Conservation (phyloP, 2,888 invertebrate genomes). For the Mellilla xanthometata region DNA sequence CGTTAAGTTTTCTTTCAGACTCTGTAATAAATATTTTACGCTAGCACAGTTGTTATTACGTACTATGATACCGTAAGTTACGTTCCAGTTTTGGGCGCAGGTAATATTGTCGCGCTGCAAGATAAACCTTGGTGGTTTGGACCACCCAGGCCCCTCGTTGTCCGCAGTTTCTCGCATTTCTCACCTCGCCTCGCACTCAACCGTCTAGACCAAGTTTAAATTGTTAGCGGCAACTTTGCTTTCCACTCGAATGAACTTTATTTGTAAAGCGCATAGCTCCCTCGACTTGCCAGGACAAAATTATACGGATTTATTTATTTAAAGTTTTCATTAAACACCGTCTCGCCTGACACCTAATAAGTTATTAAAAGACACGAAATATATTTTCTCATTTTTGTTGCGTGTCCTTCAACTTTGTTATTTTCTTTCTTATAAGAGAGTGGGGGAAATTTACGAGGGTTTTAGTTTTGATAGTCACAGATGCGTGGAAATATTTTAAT, state of each 20-base stretch:
- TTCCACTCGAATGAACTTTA: conserved; percentile 63
- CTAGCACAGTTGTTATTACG: too few species aligned
- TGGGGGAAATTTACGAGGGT: conserved; percentile 13
- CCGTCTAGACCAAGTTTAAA: conserved; percentile 69
- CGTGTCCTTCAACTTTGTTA: conserved; percentile 2
- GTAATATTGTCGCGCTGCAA: conserved; percentile 55
- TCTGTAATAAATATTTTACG: too few species aligned
- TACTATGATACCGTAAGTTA: too few species aligned
- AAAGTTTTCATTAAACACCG: conserved; percentile 28
- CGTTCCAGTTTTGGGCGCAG: too few species aligned
- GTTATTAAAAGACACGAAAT: not conserved
- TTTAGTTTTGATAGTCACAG: conserved; percentile 35
- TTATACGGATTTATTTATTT: conserved; percentile 42
- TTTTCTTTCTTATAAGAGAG: conserved; percentile 17
- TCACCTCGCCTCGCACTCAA: conserved; percentile 61
- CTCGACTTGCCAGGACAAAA: conserved; percentile 49
- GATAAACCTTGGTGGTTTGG: conserved; percentile 45
- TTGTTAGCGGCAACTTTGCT: conserved; percentile 70
- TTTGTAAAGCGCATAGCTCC: conserved; percentile 60
- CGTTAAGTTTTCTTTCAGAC: too few species aligned
- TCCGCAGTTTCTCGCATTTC: conserved; percentile 48
- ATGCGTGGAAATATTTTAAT: conserved; percentile 49
- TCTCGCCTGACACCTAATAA: conserved; percentile 1
- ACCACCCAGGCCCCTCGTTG: conserved; percentile 33
- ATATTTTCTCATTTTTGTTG: not conserved